A percentile compares a stretch with the other conserved stretches of the same genome.
These are phyloP conservation scores for Lagorchestes hirsutus DNA, from an alignment of 2,797 vertebrate genomes.

Conservation along the genomic window DNA sequence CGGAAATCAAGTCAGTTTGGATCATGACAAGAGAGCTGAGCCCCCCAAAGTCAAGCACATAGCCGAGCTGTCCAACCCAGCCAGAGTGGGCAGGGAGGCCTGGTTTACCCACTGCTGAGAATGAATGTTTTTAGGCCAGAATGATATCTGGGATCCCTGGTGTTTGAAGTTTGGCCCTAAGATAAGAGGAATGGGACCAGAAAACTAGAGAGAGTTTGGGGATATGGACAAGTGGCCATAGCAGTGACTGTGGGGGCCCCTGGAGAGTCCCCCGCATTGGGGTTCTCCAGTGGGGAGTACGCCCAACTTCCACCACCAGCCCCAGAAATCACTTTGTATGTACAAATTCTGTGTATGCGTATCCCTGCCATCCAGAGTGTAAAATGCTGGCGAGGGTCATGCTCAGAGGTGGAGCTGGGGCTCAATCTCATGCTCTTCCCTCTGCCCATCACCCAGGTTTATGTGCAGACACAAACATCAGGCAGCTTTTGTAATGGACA, in stretches of 20 bases:
- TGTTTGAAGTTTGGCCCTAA: no score
- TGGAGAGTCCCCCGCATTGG: not conserved
- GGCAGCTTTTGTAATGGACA: not conserved
- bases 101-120: no score
- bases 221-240: conserved; percentile 26
- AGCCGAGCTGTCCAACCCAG: no score
- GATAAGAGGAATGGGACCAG: not conserved
- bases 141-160: no score
- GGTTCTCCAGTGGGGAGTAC: not conserved
- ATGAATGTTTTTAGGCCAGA: no score
- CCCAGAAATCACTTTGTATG: not conserved
- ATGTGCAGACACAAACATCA: not conserved
- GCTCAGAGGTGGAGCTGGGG: not conserved
- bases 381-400: not conserved
- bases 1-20: not conserved
- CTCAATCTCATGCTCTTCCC: not conserved
- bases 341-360: not conserved
- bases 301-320: not conserved
- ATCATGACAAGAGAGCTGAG: not conserved
- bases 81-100: no score
- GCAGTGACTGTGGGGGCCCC: not conserved
- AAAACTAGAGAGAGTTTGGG: not conserved
- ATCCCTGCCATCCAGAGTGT: not conserved
- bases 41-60: not conserved
- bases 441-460: not conserved